Evolutionary conservation across 2,113 vertebrate genomes (phyloP), one percentile per base, ranked within the genome.

Genomic region (Prunella fulvescens): DNA sequence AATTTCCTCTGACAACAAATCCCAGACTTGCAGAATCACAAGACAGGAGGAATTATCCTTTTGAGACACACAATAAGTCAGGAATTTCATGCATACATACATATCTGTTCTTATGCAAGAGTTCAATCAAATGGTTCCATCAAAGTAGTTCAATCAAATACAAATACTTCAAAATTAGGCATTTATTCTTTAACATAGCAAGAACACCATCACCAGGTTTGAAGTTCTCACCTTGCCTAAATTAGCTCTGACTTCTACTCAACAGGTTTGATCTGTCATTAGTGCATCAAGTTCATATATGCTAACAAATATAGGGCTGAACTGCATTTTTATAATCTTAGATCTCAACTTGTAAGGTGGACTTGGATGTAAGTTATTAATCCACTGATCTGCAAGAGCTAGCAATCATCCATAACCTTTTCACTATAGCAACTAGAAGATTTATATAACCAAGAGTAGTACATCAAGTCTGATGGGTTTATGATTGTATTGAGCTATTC

Each of bases 401-500:
- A 72, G 85, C 58, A 84, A 72, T 93, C 94, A 95, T 82, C 73
- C 3, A 4, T 81, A 96, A 95, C 81, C 56, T 95, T 92, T 85
- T 94, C 74, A 58, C 86, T 92, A 60, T 33, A 81, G 88, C 83
- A 95, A 88, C 92, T 76, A 39, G 35, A 83, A 87, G 86, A 95
- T 95, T 95, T 88, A 88, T 91, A 35, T 69, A 93, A 91, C 69
- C 89, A 86, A 50, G 74, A 93, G 71, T 7, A 92, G 70, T 95
- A 95, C 40, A 85, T 96, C 94, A 96, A 83, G 26, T 47, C 69
- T 92, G 93, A 96, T 79, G 71, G 45, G 37, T 95, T 96, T 84
- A 96, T 57, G 90, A 96, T 83, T 74, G 57, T 83, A 91, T 91
- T 51, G 66, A 94, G 82, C 81, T 88, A 94, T 95, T 95, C 24